Conservation (phyloP, 2,888 invertebrate genomes). For the Scaeva pyrastri region DNA sequence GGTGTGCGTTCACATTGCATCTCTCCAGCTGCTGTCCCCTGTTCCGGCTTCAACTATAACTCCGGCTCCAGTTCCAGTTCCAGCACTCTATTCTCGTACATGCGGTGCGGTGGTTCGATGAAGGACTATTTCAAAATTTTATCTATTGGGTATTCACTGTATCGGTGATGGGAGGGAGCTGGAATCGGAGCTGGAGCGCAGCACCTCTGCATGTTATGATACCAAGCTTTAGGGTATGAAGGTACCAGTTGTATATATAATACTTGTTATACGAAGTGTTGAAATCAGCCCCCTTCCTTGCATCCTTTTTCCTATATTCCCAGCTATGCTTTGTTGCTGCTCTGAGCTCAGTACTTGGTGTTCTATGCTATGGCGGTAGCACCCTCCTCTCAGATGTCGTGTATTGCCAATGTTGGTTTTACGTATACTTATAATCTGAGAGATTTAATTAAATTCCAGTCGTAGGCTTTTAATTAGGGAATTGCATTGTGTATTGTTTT, state of each 20-base stretch:
- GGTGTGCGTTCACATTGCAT: conserved; percentile 24
- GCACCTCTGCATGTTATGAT: background rate
- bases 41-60: no score
- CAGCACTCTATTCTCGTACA: background rate
- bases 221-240: background rate
- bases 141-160: conserved; percentile 47
- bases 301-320: background rate
- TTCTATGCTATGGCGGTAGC: no score
- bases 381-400: conserved; percentile 17
- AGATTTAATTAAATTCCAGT: conserved; percentile 73
- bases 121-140: conserved; percentile 39
- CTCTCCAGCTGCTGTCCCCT: background rate
- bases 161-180: conserved; percentile 22
- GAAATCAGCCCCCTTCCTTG: background rate
- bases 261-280: background rate
- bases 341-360: background rate
- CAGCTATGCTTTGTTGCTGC: background rate
- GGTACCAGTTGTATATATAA: background rate
- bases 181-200: background rate
- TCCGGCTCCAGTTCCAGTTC: no score
- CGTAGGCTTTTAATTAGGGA: conserved; percentile 69
- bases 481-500: conserved; percentile 48
- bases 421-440: conserved; percentile 62
- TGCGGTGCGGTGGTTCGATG: conserved; percentile 36
- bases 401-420: conserved; percentile 36